These are phyloP conservation scores for Serranus cabrilla DNA, from an alignment of 2,797 vertebrate genomes.

Conservation along the genomic window DNA sequence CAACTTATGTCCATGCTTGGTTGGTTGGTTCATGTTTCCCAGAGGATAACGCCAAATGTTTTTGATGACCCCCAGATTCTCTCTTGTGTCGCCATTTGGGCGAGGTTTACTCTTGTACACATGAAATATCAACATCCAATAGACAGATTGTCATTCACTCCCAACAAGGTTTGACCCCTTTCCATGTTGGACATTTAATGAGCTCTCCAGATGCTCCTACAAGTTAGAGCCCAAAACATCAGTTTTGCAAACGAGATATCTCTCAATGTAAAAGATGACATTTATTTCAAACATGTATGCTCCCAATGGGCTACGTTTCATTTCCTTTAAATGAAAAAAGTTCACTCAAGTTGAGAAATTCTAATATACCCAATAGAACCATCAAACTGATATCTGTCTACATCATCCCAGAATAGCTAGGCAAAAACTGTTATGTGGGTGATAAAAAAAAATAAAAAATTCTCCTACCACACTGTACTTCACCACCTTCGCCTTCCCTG, in stretches of 20 bases:
- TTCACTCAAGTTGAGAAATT: conserved; percentile 28
- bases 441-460: conserved; percentile 32
- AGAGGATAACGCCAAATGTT: neutral
- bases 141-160: neutral
- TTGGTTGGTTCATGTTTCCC: neutral
- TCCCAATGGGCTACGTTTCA: neutral
- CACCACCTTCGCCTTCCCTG: conserved; percentile 54
- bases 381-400: conserved; percentile 32
- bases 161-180: neutral
- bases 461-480: conserved; percentile 47
- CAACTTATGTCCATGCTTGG: neutral
- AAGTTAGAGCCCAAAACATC: neutral
- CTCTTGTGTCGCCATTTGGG: neutral
- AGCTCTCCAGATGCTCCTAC: neutral
- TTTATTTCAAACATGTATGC: neutral
- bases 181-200: neutral
- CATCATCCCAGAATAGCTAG: conserved; percentile 42
- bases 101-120: neutral
- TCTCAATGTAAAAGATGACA: neutral
- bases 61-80: neutral
- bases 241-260: neutral
- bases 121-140: conserved; percentile 1
- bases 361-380: conserved; percentile 22
- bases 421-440: conserved; percentile 37
- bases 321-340: conserved; percentile 10